Percentiles rank a stretch among this genome's conserved stretches.
Evolutionary conservation across 2,888 invertebrate species (phyloP).

Genomic region (Pinctada fucata): DNA sequence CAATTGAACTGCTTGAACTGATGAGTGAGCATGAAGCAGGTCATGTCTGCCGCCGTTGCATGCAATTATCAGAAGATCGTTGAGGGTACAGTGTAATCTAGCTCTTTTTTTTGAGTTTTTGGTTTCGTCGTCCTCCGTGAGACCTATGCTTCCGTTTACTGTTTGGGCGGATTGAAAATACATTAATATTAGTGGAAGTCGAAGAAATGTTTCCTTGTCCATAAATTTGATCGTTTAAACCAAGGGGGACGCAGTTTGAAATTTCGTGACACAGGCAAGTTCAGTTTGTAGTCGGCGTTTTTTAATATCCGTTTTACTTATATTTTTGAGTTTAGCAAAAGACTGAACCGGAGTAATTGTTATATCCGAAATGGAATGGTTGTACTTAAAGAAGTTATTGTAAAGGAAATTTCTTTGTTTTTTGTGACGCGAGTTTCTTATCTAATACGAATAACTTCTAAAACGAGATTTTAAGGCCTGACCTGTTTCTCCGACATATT

Average conservation of each 20-base stretch:
- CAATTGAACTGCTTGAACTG: neutral
- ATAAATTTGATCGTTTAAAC: neutral
- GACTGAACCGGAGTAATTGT: neutral
- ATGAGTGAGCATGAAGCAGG: neutral
- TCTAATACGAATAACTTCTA: neutral
- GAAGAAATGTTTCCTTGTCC: neutral
- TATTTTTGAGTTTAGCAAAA: neutral
- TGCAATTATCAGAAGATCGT: neutral
- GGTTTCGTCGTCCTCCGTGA: neutral
- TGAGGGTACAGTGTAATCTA: neutral
- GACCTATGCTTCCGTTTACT: neutral
- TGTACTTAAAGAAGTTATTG: neutral
- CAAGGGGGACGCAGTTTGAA: neutral
- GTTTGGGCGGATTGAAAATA: neutral
- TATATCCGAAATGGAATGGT: neutral
- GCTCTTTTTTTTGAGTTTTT: neutral
- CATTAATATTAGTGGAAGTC: neutral
- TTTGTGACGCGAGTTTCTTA: neutral
- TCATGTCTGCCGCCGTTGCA: neutral
- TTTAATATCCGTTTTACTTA: neutral
- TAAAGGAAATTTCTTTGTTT: neutral
- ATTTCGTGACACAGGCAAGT: neutral
- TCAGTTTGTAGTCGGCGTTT: neutral
- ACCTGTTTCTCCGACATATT: neutral
- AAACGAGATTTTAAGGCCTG: neutral